Conservation (phyloP, 2,797 vertebrate species). For the Hoplostethus atlanticus region DNA sequence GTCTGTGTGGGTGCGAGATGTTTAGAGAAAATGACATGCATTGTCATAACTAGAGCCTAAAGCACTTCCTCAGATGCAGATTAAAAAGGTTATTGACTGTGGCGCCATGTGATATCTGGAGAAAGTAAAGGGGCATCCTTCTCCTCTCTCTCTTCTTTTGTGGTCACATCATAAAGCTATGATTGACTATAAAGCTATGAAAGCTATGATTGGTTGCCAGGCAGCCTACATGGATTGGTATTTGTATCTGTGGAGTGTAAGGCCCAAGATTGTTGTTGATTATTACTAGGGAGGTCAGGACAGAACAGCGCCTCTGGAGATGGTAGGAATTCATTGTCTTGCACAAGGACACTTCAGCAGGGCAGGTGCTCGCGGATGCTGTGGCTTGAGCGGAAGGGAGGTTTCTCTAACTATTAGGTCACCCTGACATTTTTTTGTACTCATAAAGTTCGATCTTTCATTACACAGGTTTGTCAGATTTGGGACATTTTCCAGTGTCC, state of each 20-base stretch:
- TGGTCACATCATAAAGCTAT: slow-evolving; percentile 50
- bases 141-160: slow-evolving; percentile 32
- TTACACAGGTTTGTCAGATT: no score
- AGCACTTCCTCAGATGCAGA: slow-evolving; percentile 59
- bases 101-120: slow-evolving; percentile 19
- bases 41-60: slow-evolving; percentile 26
- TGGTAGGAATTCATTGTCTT: no score
- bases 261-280: not conserved
- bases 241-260: slow-evolving; percentile 5
- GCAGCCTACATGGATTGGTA: slow-evolving; percentile 6
- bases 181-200: slow-evolving; percentile 17
- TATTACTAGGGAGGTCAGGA: not conserved
- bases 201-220: not conserved
- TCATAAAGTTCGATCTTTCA: no score
- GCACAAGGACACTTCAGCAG: not conserved
- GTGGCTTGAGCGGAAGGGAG: no score
- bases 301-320: not conserved
- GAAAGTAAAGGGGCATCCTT: slow-evolving; percentile 25
- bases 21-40: slow-evolving; percentile 44
- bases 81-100: slow-evolving; percentile 56
- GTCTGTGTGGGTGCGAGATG: slow-evolving; percentile 43
- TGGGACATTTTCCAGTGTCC: no score
- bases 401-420: no score
- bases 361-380: not conserved
- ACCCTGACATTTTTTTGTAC: no score